A percentile compares a stretch with the other conserved stretches of the same genome.
Conservation (phyloP, 2,888 invertebrate species). For the Encarsia formosa region DNA sequence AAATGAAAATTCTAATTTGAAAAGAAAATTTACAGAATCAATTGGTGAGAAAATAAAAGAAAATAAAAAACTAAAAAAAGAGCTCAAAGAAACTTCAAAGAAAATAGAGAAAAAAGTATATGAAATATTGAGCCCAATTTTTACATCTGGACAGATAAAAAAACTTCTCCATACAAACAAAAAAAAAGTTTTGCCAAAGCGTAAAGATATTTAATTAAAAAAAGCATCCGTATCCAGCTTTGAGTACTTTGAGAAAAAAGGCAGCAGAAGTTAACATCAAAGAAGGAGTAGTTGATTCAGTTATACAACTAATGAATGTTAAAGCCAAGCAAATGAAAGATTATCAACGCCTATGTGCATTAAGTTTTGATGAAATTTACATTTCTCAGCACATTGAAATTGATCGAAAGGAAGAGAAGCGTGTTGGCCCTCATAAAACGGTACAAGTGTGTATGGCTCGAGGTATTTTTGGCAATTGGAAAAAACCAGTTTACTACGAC, state of each 20-base stretch:
- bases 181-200: no score
- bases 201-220: no score
- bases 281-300: background rate
- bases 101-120: no score
- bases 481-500: conserved; percentile 34
- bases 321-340: background rate
- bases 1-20: no score
- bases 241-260: background rate
- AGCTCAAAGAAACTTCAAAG: no score
- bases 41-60: no score
- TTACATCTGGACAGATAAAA: no score
- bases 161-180: no score
- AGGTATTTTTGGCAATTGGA: conserved; percentile 30
- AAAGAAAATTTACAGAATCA: no score
- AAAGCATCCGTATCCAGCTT: background rate
- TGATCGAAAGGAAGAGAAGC: background rate
- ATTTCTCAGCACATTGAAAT: background rate
- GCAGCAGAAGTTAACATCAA: background rate
- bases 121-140: no score
- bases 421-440: background rate
- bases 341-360: background rate
- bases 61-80: no score
- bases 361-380: background rate
- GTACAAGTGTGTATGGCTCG: background rate
- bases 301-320: background rate